Base-by-base conservation (phyloP, 2,797 vertebrate genomes). In the Pitangus sulphuratus region DNA sequence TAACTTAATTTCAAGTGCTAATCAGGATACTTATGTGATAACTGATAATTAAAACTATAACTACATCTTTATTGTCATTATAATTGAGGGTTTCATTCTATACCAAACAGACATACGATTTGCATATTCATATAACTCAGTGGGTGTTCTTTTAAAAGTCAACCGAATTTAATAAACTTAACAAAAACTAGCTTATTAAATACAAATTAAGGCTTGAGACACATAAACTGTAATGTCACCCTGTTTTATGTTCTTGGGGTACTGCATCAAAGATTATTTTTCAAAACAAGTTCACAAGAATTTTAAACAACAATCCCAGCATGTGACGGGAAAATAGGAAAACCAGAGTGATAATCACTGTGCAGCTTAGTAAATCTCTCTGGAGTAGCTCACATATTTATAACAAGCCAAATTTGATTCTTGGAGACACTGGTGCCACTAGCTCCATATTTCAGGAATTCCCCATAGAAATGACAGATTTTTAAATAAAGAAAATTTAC, bases 31-130 rank as follows among this genome's bases (percentile, higher is more conserved):
- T 97, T 92, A 90, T 2, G 30, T 58, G 83, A 86, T 95, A 97
- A 96, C 91, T 95, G 85, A 96, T 97, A 94, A 96, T 86, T 96
- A 91, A 96, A 97, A 93, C 90, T 75, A 79, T 92, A 96, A 96
- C 89, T 93, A 89, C 82, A 81, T 92, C 90, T 95, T 96, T 80
- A 92, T 95, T 94, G 88, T 80, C 84, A 61, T 78, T 92, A 58
- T 94, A 96, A 94, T 92, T 81, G 96, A 95, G 30, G 42, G 56
- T 93, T 95, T 97, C 83, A 86, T 85, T 88, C 92, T 90, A 88
- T 94, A 90, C 64, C 68, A 94, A 89, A 89, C 48, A 96, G 93
- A 88, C 57, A 95, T 70, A 77, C 35, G 84, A 94, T 97, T 90
- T 97, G 50, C 96, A 90, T 96, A 96, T 94, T 94, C 93, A 93